These are phyloP conservation scores for Bos indicus DNA, from an alignment of 2,113 vertebrate genomes.

Conservation along the genomic window DNA sequence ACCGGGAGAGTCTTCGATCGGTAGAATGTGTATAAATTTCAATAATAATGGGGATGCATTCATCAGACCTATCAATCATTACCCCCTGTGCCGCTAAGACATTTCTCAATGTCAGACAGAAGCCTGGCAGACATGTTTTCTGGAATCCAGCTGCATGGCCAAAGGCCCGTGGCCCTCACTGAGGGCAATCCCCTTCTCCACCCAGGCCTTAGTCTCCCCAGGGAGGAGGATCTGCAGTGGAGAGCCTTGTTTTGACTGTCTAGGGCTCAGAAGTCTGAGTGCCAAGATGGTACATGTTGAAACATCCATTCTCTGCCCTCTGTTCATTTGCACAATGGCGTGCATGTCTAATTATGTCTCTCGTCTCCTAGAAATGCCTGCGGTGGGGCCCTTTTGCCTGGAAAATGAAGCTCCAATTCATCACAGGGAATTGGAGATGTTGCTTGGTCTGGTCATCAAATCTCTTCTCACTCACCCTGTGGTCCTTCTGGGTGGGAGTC, in stretches of 20 bases:
- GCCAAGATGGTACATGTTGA: rapidly evolving
- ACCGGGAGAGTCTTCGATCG: not conserved
- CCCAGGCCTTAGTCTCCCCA: not conserved
- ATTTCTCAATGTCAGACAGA: slow-evolving; percentile 23
- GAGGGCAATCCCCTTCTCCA: rapidly evolving
- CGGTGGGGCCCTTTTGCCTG: not conserved
- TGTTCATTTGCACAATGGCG: not conserved
- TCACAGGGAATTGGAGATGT: not conserved
- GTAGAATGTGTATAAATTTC: slow-evolving; percentile 50
- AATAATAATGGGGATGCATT: slow-evolving; percentile 53
- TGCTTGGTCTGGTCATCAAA: not conserved
- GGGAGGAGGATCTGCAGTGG: too few relatives aligned
- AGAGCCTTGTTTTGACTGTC: not conserved
- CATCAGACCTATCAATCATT: slow-evolving; percentile 57
- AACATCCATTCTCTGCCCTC: not conserved
- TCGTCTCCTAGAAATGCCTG: not conserved
- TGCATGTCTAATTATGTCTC: not conserved
- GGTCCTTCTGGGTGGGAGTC: rapidly evolving
- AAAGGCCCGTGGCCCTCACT: rapidly evolving
- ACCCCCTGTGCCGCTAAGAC: not conserved
- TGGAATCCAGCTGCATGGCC: not conserved
- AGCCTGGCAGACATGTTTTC: not conserved
- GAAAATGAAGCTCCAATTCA: not conserved
- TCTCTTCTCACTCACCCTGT: not conserved
- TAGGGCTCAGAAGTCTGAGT: not conserved